Conservation (phyloP, 1,140 invertebrate genomes). For the Polypedilum pembai region DNA sequence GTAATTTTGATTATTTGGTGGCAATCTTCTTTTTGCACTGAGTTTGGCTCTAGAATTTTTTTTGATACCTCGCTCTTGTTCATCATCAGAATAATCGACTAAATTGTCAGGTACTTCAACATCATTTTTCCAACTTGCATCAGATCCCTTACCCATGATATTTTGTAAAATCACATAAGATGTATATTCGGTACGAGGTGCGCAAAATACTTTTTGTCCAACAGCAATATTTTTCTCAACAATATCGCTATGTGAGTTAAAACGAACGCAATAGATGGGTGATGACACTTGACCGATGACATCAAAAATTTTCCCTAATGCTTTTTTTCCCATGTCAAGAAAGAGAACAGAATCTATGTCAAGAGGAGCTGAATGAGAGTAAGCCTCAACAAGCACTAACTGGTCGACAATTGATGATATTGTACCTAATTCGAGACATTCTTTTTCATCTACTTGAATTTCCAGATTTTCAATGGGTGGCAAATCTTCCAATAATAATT, state of each 20-base stretch:
- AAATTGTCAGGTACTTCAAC: constrained; percentile 65
- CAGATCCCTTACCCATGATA: constrained; percentile 64
- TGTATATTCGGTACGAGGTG: constrained; percentile 65
- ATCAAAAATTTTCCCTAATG: constrained; percentile 78
- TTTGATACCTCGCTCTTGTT: constrained; percentile 57
- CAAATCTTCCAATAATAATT: constrained; percentile 51
- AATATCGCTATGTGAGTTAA: constrained; percentile 70
- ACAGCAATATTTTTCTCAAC: constrained; percentile 52
- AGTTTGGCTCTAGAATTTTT: constrained; percentile 36
- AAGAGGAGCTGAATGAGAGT: constrained; percentile 61
- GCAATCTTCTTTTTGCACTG: background rate
- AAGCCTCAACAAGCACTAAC: constrained; percentile 62
- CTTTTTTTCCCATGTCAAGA: constrained; percentile 59
- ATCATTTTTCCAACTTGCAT: constrained; percentile 77
- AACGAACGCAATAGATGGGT: constrained; percentile 74
- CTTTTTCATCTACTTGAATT: constrained; percentile 66
- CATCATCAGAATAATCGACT: constrained; percentile 83
- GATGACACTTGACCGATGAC: constrained; percentile 74
- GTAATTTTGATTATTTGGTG: constrained; percentile 18
- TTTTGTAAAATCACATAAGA: constrained; percentile 65
- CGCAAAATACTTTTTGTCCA: constrained; percentile 69
- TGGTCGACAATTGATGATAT: constrained; percentile 64
- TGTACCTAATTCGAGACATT: constrained; percentile 65
- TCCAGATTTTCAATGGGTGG: constrained; percentile 76
- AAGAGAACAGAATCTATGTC: constrained; percentile 81